A percentile compares a stretch with the other conserved stretches of the same genome.
These are phyloP conservation scores for Urocynchramus pylzowi DNA, from an alignment of 2,113 vertebrate genomes.

Conservation along the genomic window DNA sequence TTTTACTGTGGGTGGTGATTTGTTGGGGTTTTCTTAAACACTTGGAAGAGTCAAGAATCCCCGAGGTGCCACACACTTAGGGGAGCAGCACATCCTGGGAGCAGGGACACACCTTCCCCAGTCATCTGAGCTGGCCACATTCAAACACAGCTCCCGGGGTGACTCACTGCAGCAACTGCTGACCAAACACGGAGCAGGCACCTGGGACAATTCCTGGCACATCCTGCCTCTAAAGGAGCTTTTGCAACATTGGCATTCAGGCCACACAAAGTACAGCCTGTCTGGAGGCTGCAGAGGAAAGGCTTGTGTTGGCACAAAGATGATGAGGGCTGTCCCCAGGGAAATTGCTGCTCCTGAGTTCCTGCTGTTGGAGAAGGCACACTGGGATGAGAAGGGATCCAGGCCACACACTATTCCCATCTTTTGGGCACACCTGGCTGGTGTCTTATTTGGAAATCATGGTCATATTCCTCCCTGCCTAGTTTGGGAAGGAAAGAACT, in stretches of 20 bases:
- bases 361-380: not conserved
- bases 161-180: not conserved
- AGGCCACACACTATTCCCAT: accelerated
- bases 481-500: not conserved
- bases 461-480: not conserved
- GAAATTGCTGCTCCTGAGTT: not conserved
- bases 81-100: not conserved
- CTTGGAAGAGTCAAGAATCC: not conserved
- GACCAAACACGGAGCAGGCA: not conserved
- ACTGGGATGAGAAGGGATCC: not conserved
- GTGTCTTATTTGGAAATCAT: accelerated
- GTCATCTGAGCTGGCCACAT: not conserved
- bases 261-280: not conserved
- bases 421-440: not conserved
- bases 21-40: not conserved
- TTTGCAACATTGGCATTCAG: not conserved
- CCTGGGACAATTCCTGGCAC: not conserved
- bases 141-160: not conserved
- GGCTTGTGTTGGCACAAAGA: not conserved
- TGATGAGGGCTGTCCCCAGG: not conserved
- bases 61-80: not conserved
- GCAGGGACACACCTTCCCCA: not conserved
- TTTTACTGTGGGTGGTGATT: not conserved
- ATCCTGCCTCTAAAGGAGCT: not conserved
- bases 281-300: not conserved